These are phyloP conservation scores for Nematopogon swammerdamellus DNA, from an alignment of 2,888 invertebrate species.

Conservation along the genomic window DNA sequence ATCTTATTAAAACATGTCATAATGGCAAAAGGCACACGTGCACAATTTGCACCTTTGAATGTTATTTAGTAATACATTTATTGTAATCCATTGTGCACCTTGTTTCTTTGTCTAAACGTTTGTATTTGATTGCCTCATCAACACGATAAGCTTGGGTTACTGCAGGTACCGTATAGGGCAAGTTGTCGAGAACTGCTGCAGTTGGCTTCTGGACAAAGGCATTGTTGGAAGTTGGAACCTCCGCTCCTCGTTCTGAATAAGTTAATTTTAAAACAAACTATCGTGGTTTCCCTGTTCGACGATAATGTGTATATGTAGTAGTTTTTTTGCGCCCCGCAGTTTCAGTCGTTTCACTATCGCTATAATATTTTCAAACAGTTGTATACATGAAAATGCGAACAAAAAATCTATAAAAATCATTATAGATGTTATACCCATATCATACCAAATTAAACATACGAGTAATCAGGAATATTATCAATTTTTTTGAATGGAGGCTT, in stretches of 20 bases:
- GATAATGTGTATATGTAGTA: too few relatives aligned
- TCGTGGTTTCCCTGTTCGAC: too few relatives aligned
- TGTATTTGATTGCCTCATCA: too few relatives aligned
- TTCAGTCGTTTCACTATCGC: too few relatives aligned
- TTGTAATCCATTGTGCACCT: background rate
- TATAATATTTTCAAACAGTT: too few relatives aligned
- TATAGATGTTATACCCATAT: too few relatives aligned
- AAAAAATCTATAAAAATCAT: too few relatives aligned
- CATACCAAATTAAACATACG: background rate
- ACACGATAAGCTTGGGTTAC: too few relatives aligned
- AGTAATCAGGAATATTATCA: background rate
- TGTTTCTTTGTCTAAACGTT: background rate
- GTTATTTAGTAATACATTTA: background rate
- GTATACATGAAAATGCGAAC: too few relatives aligned
- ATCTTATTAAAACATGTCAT: constrained; percentile 50
- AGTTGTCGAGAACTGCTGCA: background rate
- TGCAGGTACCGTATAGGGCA: background rate
- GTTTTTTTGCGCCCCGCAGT: too few relatives aligned
- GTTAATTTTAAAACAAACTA: background rate
- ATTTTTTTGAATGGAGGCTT: background rate
- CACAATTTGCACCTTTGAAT: constrained; percentile 10
- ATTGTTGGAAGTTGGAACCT: background rate
- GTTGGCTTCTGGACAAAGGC: background rate
- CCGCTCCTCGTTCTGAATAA: background rate
- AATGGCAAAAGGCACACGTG: constrained; percentile 28